Base-by-base conservation (phyloP, 2,797 vertebrate species). In the Rallus crepitans region DNA sequence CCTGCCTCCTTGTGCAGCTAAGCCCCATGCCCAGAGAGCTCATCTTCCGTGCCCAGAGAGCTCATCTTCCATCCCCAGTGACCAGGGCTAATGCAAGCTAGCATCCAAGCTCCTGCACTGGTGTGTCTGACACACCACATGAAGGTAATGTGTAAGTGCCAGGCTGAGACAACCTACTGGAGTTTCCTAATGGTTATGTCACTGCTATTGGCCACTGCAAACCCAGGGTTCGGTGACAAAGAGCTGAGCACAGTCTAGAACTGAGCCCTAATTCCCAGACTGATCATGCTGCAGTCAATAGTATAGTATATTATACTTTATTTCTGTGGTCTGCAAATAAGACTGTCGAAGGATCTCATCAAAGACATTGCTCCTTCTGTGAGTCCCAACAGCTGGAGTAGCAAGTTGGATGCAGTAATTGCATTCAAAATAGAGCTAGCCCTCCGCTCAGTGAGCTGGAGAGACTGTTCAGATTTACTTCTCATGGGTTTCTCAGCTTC, bases 1-100 rank as follows among this genome's bases (percentile, higher is more conserved):
- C 18, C 6, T 27, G 7, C 11, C 16, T 31, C n/a, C 14, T 52
- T 16, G 14, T 48, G 48, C 28, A 53, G 5, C 39, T 4, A 7
- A 52, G 55, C 31, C 37, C 30, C 25, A 23, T 0, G 45, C 56
- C 16, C 57, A 5, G 23, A 42, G 12, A 37, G 6, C 21, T 69
- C 25, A 16, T 10, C 30, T 59, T 18, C 13, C 39, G 15, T 40
- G 39, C 39, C 18, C 56, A 4, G 23, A 48, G 11, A 37, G 8
- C 18, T 68, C 25, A 15, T 11, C 31, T 60, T 18, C 61, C 35
- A 19, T 25, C 56, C 16, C 30, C 53, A 12, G 20, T 1, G 16
- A 24, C 55, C 6, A 11, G 3, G 12, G 27, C 5, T 12, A 52
- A 13, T 5, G 28, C 0, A 0, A 45, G 42, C 11, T 24, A 20